Evolutionary conservation across 1,140 invertebrate genomes (phyloP).

Genomic region (Dendrolimus punctatus): DNA sequence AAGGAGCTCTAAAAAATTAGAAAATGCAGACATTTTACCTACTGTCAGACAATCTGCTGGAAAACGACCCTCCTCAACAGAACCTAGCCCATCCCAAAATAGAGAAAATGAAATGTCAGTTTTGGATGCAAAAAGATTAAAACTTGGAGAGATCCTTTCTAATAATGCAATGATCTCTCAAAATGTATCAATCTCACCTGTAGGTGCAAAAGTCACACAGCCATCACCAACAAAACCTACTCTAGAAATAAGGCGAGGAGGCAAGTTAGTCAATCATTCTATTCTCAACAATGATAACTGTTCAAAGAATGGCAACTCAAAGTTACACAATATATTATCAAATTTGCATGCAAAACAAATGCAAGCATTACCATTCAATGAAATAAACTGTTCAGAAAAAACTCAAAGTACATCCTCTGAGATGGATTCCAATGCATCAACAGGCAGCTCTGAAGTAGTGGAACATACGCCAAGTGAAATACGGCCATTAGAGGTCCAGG

Average conservation of each 20-base stretch:
- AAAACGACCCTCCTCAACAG: conserved; percentile 39
- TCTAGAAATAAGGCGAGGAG: conserved; percentile 36
- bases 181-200: conserved; percentile 45
- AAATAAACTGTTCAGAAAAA: conserved; percentile 44
- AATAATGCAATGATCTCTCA: conserved; percentile 24
- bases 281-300: conserved; percentile 60
- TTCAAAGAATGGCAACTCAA: conserved; percentile 66
- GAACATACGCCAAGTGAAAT: conserved; percentile 37
- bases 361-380: conserved; percentile 43
- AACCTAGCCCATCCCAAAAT: conserved; percentile 33
- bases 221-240: conserved; percentile 30
- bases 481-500: conserved; percentile 41
- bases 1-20: conserved; percentile 52
- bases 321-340: conserved; percentile 62
- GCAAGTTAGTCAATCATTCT: conserved; percentile 41
- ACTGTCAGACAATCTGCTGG: conserved; percentile 30
- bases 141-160: conserved; percentile 56
- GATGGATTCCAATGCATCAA: conserved; percentile 58
- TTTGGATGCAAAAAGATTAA: conserved; percentile 60
- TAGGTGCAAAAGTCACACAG: conserved; percentile 31
- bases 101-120: conserved; percentile 47
- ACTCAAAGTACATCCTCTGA: conserved; percentile 39
- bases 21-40: conserved; percentile 41
- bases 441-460: conserved; percentile 40
- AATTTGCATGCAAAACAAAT: conserved; percentile 60